phyloP scores from a whole-genome alignment of 1,140 invertebrate species.

The Paracyclopina nana region DNA sequence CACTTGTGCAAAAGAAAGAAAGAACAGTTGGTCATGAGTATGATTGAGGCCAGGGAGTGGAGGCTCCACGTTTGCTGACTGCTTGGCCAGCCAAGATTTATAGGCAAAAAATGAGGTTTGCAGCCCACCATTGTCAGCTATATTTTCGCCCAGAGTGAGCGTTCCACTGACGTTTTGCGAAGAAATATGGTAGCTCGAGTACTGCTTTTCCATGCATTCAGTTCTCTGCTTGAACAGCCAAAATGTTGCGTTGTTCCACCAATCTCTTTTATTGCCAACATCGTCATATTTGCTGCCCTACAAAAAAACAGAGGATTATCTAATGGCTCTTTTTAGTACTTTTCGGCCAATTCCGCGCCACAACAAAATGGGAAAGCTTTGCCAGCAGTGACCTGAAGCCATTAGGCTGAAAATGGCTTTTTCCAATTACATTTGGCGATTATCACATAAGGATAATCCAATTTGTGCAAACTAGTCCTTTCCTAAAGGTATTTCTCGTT shows the following conservation, averaged over 20 bases:
- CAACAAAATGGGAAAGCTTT: no score
- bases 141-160: conserved; percentile 58
- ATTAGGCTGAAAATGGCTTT: conserved; percentile 22
- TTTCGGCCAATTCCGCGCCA: no score
- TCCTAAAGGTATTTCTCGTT: conserved; percentile 7
- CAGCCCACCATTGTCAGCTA: conserved; percentile 79
- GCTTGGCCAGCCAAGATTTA: conserved; percentile 31
- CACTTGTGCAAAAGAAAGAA: conserved; percentile 75
- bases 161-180: conserved; percentile 49
- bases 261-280: conserved; percentile 79
- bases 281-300: conserved; percentile 75
- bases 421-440: background rate
- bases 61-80: conserved; percentile 31
- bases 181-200: conserved; percentile 46
- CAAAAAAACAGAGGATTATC: no score
- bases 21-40: conserved; percentile 73
- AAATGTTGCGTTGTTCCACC: conserved; percentile 92
- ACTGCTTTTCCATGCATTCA: conserved; percentile 79
- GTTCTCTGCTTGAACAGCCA: conserved; percentile 65
- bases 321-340: no score
- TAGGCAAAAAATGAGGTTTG: conserved; percentile 80
- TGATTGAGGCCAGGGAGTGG: conserved; percentile 56
- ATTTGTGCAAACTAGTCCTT: background rate
- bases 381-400: no score
- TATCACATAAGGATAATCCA: background rate